Base-by-base conservation (phyloP, 2,888 invertebrate species). In the Drosophila sordidapex region DNA sequence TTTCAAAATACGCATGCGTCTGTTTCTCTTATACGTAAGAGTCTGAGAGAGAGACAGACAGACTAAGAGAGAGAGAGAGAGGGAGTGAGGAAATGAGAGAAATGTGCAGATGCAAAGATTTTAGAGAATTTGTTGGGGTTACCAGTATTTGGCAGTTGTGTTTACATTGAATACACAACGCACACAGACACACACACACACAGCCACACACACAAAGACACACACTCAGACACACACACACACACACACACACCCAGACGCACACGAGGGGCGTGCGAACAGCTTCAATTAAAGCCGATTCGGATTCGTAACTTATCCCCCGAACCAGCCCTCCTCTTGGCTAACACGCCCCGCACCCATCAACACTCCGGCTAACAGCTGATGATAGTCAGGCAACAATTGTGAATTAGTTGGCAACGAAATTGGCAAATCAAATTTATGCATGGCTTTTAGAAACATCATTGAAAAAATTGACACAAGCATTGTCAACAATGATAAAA, bases 91-190 rank as follows among this genome's bases (percentile, higher is more conserved):
- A 46, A 40, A 29, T 27, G 31, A 49, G 35, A 48, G 57, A 48
- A 43, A 38, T 15, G 21, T 65, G 48, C 67, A 70, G 79, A 59
- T 8, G 49, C n/a, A 2, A 21, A 59, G 86, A 51, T 46, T 46
- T 53, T 56, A n/a, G 56, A 56, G 38, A 13, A 13, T 38, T 29
- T 10, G 25, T 8, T 59, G 15, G 35, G 48, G 33, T 56, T 51
- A 69, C 85, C 83, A 77, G 83, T 86, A 83, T 78, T 84, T 66
- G 61, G 31, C 54, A 61, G 71, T 46, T 75, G 43, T 84, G 85
- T 82, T 89, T 79, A 84, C 89, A 89, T 79, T 83, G 66, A 71
- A 40, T 51, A 43, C 49, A 51, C 18, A 31, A 15, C 15, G 2
- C 8, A 15, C 35, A 13, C 35, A 35, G 13, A 2, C 35, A 15